Evolutionary conservation across 2,888 invertebrate genomes (phyloP).

Genomic region (Spilosoma lubricipeda): DNA sequence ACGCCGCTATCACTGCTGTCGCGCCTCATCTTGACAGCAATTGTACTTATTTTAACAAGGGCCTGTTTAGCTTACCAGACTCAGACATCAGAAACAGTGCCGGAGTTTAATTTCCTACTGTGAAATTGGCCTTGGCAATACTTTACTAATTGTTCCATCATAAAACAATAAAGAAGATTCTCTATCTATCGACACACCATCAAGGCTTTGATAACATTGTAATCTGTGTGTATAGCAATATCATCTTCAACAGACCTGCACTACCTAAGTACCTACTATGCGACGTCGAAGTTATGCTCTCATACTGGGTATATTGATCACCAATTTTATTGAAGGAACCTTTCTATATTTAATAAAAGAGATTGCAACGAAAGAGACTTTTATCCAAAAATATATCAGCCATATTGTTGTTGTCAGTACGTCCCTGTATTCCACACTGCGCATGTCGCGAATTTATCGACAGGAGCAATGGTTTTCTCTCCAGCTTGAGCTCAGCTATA

Average conservation of each 20-base stretch:
- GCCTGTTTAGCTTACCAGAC: conserved; percentile 58
- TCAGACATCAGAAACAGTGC: conserved; percentile 63
- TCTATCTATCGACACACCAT: too few species aligned
- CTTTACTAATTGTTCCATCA: background rate
- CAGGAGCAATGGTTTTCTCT: conserved; percentile 73
- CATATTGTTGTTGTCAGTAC: conserved; percentile 41
- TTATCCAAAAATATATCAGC: background rate
- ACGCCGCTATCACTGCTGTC: conserved; percentile 61
- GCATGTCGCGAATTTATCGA: conserved; percentile 85
- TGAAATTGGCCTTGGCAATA: background rate
- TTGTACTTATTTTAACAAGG: conserved; percentile 70
- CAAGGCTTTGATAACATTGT: background rate
- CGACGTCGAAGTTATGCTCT: too few species aligned
- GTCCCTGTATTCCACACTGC: conserved; percentile 75
- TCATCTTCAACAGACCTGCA: too few species aligned
- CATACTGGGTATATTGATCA: background rate
- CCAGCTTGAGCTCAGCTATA: conserved; percentile 66
- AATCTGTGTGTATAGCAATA: background rate
- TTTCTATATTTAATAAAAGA: too few species aligned
- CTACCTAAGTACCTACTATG: too few species aligned
- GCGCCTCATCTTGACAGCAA: conserved; percentile 67
- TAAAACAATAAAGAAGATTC: too few species aligned
- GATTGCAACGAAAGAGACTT: background rate
- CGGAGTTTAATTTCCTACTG: conserved; percentile 42
- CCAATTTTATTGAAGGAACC: background rate